Base-by-base conservation (phyloP, 2,797 vertebrate species). In the Propithecus deckenii region DNA sequence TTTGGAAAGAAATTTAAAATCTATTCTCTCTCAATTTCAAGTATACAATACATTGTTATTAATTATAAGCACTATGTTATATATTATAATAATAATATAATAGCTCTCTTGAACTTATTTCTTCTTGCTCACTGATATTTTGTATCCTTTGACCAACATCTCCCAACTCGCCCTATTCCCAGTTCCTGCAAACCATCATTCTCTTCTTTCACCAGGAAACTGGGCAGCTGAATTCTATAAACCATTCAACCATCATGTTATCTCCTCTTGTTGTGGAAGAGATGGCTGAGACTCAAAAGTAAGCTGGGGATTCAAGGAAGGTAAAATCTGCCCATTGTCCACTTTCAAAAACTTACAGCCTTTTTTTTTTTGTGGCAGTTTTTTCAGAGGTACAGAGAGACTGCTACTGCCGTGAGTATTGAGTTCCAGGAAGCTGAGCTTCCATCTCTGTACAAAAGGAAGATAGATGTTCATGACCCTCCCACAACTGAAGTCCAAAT, bases 401-500 rank as follows among this genome's bases (percentile, higher is more conserved):
- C 4, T 7, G 2, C 18, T 55, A 10, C 10, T 89, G 88, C 13
- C 10, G 10, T 72, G 30, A 57, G 8, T 52, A 48, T 4, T 30
- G 1, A n/a, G 25, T 22, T 78, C 20, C 52, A 86, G 55, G 23
- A 85, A 84, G 12, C 67, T 63, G 59, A 92, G 92, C 28, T n/a
- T 92, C 43, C 48, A 80, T n/a, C 7, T 57, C 81, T 95, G 79
- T 92, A 67, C 52, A 91, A 89, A 96, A 30, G 65, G 92, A 91
- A 97, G 96, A 96, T 91, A 75, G 76, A 93, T 96, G 72, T 46
- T 95, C 72, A 84, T 91, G 95, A 96, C 95, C 92, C 89, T 98
- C 72, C 72, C 50, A 35, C 22, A 96, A 97, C 91, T 97, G 95
- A 72, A 83, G 84, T 93, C 78, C 92, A 91, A 94, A 89, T 59